Conservation (phyloP, 2,888 invertebrate species). For the Gortyna flavago region DNA sequence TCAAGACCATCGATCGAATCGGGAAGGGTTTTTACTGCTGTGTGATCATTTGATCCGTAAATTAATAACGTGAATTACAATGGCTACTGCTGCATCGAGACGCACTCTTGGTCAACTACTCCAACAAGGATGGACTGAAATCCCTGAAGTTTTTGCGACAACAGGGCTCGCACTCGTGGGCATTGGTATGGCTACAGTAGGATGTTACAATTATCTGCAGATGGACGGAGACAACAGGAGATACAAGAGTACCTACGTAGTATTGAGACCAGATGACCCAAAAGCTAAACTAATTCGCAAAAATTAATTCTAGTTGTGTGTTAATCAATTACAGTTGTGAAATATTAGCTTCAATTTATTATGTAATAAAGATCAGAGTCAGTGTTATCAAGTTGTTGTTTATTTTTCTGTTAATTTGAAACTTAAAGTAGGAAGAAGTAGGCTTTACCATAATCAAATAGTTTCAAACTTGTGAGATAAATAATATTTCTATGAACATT, state of each 20-base stretch:
- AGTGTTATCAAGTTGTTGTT: slow-evolving; percentile 59
- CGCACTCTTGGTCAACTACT: slow-evolving; percentile 81
- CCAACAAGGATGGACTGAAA: slow-evolving; percentile 91
- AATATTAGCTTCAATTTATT: slow-evolving; percentile 73
- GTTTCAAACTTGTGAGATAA: background rate
- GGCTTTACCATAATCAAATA: background rate
- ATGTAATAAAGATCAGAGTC: slow-evolving; percentile 84
- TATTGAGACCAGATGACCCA: slow-evolving; percentile 93
- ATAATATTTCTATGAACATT: background rate
- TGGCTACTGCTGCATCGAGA: slow-evolving; percentile 81
- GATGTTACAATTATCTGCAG: slow-evolving; percentile 86
- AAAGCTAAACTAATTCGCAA: slow-evolving; percentile 89
- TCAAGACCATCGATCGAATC: too few relatives aligned
- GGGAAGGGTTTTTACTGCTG: too few relatives aligned
- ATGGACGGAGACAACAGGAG: slow-evolving; percentile 92
- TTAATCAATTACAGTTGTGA: slow-evolving; percentile 34
- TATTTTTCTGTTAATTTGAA: slow-evolving; percentile 1
- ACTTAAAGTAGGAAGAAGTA: background rate
- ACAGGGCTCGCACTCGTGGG: slow-evolving; percentile 91
- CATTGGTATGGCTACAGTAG: slow-evolving; percentile 85
- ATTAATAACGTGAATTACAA: slow-evolving; percentile 55
- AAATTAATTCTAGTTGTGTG: slow-evolving; percentile 78
- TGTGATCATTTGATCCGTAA: slow-evolving; percentile 6
- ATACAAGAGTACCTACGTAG: slow-evolving; percentile 91
- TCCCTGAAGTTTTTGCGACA: slow-evolving; percentile 92